These are phyloP conservation scores for Xenops minutus DNA, from an alignment of 2,797 vertebrate species.

Conservation along the genomic window DNA sequence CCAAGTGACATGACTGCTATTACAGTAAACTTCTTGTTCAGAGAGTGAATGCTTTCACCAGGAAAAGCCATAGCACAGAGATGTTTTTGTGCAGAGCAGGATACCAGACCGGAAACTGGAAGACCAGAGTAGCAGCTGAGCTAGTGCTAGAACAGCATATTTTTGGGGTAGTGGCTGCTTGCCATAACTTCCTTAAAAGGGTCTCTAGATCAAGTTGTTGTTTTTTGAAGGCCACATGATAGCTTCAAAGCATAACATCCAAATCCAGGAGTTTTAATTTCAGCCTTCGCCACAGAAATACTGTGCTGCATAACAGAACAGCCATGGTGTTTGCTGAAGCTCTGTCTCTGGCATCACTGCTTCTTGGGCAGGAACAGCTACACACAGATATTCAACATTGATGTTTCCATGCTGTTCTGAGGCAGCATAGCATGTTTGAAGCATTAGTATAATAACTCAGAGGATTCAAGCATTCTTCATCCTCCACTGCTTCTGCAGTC, in stretches of 20 bases:
- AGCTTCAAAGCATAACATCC: not conserved
- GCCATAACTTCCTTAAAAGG: slow-evolving; percentile 31
- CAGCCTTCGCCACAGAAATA: not conserved
- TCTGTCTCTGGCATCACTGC: not conserved
- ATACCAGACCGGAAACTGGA: slow-evolving; percentile 44
- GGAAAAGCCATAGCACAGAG: slow-evolving; percentile 1
- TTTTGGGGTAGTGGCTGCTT: not conserved
- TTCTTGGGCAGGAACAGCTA: not conserved
- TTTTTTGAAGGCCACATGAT: not conserved
- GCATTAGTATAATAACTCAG: not conserved
- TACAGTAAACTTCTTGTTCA: not conserved
- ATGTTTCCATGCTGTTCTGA: not conserved
- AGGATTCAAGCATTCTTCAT: not conserved
- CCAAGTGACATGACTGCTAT: not conserved
- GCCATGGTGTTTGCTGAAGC: not conserved
- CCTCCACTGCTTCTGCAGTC: not conserved
- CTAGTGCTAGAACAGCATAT: slow-evolving; percentile 28
- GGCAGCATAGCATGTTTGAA: not conserved
- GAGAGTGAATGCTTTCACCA: not conserved
- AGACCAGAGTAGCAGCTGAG: slow-evolving; percentile 17
- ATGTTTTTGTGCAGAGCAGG: slow-evolving; percentile 26
- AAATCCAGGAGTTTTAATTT: not conserved
- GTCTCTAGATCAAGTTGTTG: not conserved
- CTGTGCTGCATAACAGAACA: not conserved
- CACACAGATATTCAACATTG: not conserved